Conservation (phyloP, 2,113 vertebrate species). For the Calidris pygmaea region DNA sequence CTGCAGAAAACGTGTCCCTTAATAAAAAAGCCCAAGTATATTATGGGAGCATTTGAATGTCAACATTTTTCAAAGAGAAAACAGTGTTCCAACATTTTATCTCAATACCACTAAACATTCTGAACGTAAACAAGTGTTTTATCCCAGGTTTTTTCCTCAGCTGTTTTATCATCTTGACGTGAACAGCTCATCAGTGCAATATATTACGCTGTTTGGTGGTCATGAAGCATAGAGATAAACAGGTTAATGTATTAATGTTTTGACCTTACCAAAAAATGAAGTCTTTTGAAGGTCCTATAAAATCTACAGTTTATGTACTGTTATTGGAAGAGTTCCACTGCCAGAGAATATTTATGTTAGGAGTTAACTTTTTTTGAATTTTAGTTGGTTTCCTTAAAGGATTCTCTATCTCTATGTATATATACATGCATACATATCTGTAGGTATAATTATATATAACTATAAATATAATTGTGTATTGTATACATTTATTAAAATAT, state of each 20-base stretch:
- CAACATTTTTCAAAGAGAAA: not conserved
- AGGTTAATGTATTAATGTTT: not conserved
- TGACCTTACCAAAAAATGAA: not conserved
- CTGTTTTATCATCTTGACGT: not conserved
- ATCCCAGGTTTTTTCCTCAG: not conserved
- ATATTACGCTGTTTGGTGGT: rapidly evolving
- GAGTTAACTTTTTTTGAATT: not conserved
- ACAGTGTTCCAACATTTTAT: not conserved
- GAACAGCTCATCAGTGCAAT: not conserved
- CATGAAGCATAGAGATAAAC: not conserved
- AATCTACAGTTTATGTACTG: not conserved
- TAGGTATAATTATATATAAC: no score
- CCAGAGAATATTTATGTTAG: not conserved
- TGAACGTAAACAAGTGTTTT: not conserved
- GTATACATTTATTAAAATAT: no score
- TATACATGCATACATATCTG: no score
- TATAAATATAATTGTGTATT: no score
- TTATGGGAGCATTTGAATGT: not conserved
- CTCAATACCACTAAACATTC: not conserved
- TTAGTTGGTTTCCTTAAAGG: not conserved
- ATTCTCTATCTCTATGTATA: not conserved
- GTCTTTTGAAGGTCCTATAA: not conserved
- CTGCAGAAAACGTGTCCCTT: not conserved
- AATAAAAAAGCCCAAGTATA: not conserved
- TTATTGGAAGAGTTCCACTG: not conserved